Conservation (phyloP, 2,888 invertebrate genomes). For the Pandemis heparana region DNA sequence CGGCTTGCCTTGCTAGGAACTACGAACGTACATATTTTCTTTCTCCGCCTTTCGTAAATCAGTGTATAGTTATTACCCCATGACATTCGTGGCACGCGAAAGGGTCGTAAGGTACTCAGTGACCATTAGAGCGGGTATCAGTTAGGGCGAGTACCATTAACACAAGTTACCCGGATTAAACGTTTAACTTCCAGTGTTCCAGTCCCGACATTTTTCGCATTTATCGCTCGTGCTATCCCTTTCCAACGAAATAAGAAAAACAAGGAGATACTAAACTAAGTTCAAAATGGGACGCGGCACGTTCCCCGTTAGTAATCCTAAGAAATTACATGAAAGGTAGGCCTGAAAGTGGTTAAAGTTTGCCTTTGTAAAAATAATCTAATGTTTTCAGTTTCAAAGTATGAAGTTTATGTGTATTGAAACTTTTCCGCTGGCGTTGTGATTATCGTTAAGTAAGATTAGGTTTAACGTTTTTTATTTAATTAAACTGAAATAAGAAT, state of each 20-base stretch:
- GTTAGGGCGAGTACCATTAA: slow-evolving; percentile 26
- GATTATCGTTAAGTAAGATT: not conserved
- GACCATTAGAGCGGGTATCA: slow-evolving; percentile 34
- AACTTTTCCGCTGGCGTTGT: not conserved
- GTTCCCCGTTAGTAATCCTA: slow-evolving; percentile 16
- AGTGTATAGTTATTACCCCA: slow-evolving; percentile 37
- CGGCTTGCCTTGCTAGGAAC: slow-evolving; percentile 8
- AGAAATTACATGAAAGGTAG: slow-evolving; percentile 26
- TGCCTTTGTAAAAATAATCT: slow-evolving; percentile 26
- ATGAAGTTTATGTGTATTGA: not conserved
- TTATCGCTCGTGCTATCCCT: not conserved
- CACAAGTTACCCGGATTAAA: slow-evolving; percentile 36
- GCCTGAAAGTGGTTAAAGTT: slow-evolving; percentile 20
- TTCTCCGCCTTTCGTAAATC: slow-evolving; percentile 14
- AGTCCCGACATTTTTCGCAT: not conserved
- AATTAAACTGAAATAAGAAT: too few species aligned
- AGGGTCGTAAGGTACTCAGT: slow-evolving; percentile 44
- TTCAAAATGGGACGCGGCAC: not conserved
- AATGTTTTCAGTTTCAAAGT: slow-evolving; percentile 11
- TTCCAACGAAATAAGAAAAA: not conserved
- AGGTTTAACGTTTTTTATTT: not conserved
- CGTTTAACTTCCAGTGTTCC: slow-evolving; percentile 37
- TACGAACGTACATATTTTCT: slow-evolving; percentile 15
- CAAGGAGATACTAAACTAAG: not conserved
- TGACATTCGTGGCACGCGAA: slow-evolving; percentile 45